Evolutionary conservation across 2,113 vertebrate genomes (phyloP).

Genomic region (Cryptomyrus ogoouensis): DNA sequence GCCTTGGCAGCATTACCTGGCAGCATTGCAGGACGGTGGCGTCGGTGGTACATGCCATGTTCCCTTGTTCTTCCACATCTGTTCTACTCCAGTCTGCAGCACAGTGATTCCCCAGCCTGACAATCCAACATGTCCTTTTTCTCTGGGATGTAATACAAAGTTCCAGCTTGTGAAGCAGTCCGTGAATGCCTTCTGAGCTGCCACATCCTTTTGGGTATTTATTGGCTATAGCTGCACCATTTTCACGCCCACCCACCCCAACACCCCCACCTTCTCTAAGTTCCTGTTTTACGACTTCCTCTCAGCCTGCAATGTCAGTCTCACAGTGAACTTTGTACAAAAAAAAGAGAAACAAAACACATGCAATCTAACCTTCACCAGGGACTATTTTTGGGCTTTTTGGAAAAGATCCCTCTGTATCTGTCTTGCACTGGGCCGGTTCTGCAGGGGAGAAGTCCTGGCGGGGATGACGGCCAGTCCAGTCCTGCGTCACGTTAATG

Average conservation of each 20-base stretch:
- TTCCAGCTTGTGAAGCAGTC: not conserved
- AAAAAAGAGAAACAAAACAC: not conserved
- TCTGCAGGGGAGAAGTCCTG: not conserved
- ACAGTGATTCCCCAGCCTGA: not conserved
- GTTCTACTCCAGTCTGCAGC: not conserved
- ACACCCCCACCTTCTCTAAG: conserved; percentile 1
- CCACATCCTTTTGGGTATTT: not conserved
- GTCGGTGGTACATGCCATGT: conserved; percentile 32
- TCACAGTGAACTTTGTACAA: not conserved
- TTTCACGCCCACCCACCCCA: not conserved
- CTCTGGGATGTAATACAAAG: not conserved
- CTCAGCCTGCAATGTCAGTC: conserved; percentile 9
- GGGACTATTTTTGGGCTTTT: not conserved
- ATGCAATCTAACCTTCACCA: not conserved
- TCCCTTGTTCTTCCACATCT: conserved; percentile 34
- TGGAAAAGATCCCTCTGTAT: not conserved
- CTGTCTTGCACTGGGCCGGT: not conserved
- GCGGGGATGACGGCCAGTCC: not conserved
- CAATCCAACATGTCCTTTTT: not conserved
- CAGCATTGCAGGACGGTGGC: not conserved
- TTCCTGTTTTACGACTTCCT: conserved; percentile 41
- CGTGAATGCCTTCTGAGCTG: not conserved
- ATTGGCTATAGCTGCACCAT: conserved; percentile 9
- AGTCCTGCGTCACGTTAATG: not conserved
- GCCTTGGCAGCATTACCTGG: conserved; percentile 6